Conservation (phyloP, 2,113 vertebrate species). For the Gallinago undulata region DNA sequence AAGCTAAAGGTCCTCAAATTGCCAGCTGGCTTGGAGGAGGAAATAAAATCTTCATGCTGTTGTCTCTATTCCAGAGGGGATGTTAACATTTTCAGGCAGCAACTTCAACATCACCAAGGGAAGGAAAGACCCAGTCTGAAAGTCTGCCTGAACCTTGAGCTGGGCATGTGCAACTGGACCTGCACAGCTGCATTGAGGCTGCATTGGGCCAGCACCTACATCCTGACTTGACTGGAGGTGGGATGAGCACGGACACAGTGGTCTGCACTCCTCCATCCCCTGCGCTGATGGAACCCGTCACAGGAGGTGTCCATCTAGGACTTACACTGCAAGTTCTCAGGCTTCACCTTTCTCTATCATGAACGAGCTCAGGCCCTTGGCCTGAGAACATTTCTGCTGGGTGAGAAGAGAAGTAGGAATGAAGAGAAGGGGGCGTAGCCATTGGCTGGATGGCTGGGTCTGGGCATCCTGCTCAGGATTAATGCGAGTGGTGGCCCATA, state of each 20-base stretch:
- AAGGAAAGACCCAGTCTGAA: neutral
- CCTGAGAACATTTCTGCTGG: neutral
- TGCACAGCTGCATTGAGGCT: neutral
- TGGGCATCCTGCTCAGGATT: neutral
- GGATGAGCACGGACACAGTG: fast-evolving
- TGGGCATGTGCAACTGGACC: neutral
- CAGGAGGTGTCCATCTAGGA: fast-evolving
- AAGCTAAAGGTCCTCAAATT: neutral
- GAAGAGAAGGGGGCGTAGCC: neutral
- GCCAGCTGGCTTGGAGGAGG: neutral
- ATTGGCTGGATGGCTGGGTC: neutral
- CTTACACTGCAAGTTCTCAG: neutral
- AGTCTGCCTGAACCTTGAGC: neutral
- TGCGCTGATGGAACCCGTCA: neutral
- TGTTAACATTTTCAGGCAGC: neutral
- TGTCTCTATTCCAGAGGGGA: neutral
- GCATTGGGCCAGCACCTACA: neutral
- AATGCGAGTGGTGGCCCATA: neutral
- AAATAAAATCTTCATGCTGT: neutral
- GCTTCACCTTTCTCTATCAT: neutral
- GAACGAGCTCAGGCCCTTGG: neutral
- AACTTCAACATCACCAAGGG: neutral
- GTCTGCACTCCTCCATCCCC: neutral
- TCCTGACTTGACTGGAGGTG: neutral
- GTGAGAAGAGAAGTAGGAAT: neutral